These are phyloP conservation scores for Malacoctenus gilli DNA, from an alignment of 2,797 vertebrate species.

Conservation along the genomic window DNA sequence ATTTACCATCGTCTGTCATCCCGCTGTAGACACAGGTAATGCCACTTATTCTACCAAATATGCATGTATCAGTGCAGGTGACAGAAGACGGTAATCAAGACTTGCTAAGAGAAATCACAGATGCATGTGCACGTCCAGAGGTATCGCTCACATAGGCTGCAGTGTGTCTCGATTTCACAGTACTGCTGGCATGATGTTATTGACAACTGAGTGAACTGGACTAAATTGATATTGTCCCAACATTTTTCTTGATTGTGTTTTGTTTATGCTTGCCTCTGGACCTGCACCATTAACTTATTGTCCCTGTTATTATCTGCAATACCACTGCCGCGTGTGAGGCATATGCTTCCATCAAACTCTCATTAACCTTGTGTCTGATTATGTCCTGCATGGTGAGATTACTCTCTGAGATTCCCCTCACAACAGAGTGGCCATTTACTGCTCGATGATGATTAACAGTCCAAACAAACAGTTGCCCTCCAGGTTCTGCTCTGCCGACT, in stretches of 20 bases:
- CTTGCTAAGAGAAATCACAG: constrained; percentile 27
- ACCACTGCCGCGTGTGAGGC: constrained; percentile 62
- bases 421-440: constrained; percentile 71
- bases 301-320: constrained; percentile 66
- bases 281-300: constrained; percentile 73
- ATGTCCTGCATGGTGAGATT: constrained; percentile 70
- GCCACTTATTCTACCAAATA: constrained; percentile 62
- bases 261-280: constrained; percentile 74
- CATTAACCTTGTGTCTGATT: constrained; percentile 83
- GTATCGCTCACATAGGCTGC: constrained; percentile 29
- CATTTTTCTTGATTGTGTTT: constrained; percentile 72
- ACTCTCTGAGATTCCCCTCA: constrained; percentile 65
- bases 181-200: constrained; percentile 38
- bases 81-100: constrained; percentile 41
- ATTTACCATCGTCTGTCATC: constrained; percentile 68
- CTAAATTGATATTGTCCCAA: constrained; percentile 57
- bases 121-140: constrained; percentile 21
- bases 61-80: constrained; percentile 57
- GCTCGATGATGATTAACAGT: constrained; percentile 73
- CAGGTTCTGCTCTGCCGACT: constrained; percentile 45
- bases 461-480: constrained; percentile 71
- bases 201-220: constrained; percentile 46
- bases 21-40: constrained; percentile 44
- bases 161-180: constrained; percentile 20
- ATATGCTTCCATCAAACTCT: constrained; percentile 82